Percentiles rank a stretch among this genome's conserved stretches.
Conservation (phyloP, 2,113 vertebrate species). For the Scalopus aquaticus region DNA sequence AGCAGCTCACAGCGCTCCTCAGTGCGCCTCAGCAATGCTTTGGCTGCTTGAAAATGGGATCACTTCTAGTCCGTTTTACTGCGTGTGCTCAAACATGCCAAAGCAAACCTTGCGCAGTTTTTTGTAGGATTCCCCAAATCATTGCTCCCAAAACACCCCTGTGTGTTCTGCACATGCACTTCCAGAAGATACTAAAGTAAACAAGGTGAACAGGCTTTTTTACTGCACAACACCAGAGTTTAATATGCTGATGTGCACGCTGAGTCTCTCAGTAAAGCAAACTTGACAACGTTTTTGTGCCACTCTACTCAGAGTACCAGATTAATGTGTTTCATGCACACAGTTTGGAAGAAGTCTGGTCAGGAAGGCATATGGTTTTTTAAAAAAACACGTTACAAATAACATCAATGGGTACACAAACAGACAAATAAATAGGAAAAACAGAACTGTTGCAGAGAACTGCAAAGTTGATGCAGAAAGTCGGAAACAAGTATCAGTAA, state of each 20-base stretch:
- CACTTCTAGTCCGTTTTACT: not conserved
- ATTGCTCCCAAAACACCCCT: not conserved
- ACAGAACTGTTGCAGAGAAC: not conserved
- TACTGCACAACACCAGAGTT: not conserved
- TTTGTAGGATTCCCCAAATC: not conserved
- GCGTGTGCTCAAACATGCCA: not conserved
- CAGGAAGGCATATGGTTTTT: not conserved
- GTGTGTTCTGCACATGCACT: not conserved
- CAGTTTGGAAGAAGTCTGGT: conserved; percentile 11
- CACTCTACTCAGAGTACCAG: not conserved
- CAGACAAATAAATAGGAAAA: conserved; percentile 11
- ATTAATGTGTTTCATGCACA: not conserved
- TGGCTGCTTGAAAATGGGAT: not conserved
- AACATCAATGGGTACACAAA: not conserved
- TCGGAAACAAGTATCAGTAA: not conserved
- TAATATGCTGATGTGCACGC: not conserved
- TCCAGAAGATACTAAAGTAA: not conserved
- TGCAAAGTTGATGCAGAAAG: conserved; percentile 26
- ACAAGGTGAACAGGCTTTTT: not conserved
- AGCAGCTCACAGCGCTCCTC: not conserved
- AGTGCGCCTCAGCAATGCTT: not conserved
- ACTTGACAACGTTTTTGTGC: not conserved
- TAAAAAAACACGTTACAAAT: conserved; percentile 33
- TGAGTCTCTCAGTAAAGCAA: not conserved
- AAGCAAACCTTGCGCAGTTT: not conserved